A percentile compares a stretch with the other conserved stretches of the same genome.
phyloP scores from a whole-genome alignment of 92 coral and sea anemone species.

The Epizoanthus illoricatus region DNA sequence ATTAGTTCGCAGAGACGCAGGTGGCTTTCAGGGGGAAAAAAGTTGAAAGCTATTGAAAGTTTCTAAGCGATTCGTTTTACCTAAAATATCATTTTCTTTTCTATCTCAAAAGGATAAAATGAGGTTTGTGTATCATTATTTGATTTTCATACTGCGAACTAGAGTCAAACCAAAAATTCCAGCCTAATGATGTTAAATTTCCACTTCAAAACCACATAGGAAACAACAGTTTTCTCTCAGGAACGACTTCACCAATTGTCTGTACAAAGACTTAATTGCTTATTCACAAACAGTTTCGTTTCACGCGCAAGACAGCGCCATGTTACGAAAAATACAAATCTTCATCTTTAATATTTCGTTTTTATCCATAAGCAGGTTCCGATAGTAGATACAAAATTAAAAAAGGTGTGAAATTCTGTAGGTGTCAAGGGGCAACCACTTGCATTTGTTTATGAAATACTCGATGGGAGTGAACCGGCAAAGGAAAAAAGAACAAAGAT shows the following conservation, averaged over 20 bases:
- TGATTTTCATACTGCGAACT: no score
- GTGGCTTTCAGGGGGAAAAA: constrained; percentile 9
- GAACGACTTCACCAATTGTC: no score
- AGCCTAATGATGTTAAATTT: no score
- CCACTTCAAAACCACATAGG: no score
- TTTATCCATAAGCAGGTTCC: not conserved
- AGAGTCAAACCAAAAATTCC: no score
- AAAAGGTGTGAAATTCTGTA: not conserved
- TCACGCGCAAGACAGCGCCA: not conserved
- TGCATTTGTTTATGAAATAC: constrained; percentile 2
- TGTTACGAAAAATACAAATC: not conserved
- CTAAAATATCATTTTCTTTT: not conserved
- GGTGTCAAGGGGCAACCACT: constrained; percentile 14
- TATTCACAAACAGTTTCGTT: no score
- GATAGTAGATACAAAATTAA: not conserved
- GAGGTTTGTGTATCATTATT: no score
- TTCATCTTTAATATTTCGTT: not conserved
- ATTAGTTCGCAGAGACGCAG: constrained; percentile 20
- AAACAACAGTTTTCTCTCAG: no score
- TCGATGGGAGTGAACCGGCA: not conserved
- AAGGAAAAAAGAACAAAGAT: constrained; percentile 4
- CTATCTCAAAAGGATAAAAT: not conserved
- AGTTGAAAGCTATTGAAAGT: not conserved
- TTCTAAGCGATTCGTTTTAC: not conserved
- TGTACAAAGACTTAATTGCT: no score